phyloP scores from a whole-genome alignment of 2,888 invertebrate genomes.

The Cryptocephalus moraei region DNA sequence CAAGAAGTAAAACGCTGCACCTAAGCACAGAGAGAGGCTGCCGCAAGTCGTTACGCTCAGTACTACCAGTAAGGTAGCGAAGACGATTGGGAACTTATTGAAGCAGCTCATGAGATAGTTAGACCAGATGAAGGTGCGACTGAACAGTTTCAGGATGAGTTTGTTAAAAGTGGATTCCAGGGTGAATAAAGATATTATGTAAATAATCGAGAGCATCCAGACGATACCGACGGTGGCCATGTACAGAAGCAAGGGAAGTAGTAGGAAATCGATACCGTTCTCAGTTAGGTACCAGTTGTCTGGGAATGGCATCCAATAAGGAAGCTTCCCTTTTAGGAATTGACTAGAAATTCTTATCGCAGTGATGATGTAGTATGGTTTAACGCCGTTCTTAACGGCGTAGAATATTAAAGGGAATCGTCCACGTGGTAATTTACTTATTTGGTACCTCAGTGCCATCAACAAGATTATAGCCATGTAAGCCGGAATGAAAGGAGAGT shows the following conservation, averaged over 20 bases:
- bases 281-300: constrained; percentile 27
- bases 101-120: constrained; percentile 56
- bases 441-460: constrained; percentile 47
- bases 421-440: constrained; percentile 28
- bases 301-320: constrained; percentile 21
- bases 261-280: constrained; percentile 35
- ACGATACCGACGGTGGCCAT: constrained; percentile 51
- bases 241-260: constrained; percentile 52
- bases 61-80: constrained; percentile 52
- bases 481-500: constrained; percentile 52
- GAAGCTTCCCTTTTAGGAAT: not conserved
- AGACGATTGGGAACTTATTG: constrained; percentile 57
- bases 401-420: constrained; percentile 42
- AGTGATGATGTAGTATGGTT: constrained; percentile 47
- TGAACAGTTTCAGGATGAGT: constrained; percentile 41
- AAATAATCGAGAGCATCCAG: constrained; percentile 43
- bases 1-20: constrained; percentile 53
- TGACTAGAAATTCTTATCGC: constrained; percentile 35
- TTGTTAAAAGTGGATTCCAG: constrained; percentile 62
- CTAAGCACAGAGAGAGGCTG: constrained; percentile 56
- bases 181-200: constrained; percentile 50
- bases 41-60: constrained; percentile 62
- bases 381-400: constrained; percentile 49
- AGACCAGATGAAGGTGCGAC: constrained; percentile 41
- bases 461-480: constrained; percentile 56